phyloP scores from a whole-genome alignment of 2,113 vertebrate genomes.

The Sula dactylatra region DNA sequence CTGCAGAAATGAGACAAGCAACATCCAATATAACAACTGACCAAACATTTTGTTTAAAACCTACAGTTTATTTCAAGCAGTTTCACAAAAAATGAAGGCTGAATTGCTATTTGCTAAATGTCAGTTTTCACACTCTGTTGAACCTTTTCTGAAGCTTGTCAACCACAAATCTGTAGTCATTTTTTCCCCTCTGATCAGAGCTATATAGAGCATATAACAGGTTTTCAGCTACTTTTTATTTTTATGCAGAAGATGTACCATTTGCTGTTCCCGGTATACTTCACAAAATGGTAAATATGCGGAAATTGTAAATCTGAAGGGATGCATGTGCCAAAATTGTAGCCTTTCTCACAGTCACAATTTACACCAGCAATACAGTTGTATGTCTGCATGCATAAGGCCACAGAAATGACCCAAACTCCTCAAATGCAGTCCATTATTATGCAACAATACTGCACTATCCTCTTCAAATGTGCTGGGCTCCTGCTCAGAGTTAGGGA shows the following conservation, averaged over 20 bases:
- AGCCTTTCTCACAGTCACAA: neutral
- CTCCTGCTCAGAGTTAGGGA: neutral
- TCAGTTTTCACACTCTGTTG: constrained; percentile 59
- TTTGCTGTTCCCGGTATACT: neutral
- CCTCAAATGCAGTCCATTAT: neutral
- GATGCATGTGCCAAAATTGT: neutral
- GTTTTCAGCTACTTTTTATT: constrained; percentile 27
- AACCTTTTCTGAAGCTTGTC: constrained; percentile 54
- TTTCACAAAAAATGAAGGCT: neutral
- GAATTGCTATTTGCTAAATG: constrained; percentile 38
- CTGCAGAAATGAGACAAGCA: constrained; percentile 50
- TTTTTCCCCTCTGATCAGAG: constrained; percentile 12
- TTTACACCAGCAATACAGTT: neutral
- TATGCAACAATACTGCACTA: neutral
- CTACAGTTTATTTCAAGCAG: neutral
- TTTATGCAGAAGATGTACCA: neutral
- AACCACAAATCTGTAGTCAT: constrained; percentile 5
- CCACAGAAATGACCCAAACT: neutral
- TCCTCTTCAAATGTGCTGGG: neutral
- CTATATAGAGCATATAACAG: neutral
- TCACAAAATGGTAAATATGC: neutral
- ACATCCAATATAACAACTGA: neutral
- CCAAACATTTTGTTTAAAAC: constrained; percentile 42
- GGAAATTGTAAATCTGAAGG: neutral
- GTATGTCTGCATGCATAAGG: neutral